Evolutionary conservation across 1,140 invertebrate genomes (phyloP).

Genomic region (Solenopsis fugax): DNA sequence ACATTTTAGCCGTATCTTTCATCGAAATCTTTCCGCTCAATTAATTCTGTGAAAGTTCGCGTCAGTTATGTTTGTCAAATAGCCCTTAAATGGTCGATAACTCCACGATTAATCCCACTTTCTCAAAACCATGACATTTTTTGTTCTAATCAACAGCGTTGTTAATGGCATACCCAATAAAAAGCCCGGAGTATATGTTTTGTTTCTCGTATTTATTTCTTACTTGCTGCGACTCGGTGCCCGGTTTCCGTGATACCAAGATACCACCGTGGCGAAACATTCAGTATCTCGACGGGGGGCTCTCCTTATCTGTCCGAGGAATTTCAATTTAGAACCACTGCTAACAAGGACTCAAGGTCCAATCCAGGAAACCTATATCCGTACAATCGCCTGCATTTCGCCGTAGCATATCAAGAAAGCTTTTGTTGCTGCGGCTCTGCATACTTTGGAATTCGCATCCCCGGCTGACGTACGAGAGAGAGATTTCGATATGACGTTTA

Average conservation of each 20-base stretch:
- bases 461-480: slow-evolving; percentile 15
- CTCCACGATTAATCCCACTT: neutral
- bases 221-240: slow-evolving; percentile 33
- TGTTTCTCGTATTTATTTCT: slow-evolving; percentile 52
- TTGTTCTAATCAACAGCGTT: slow-evolving; percentile 52
- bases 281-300: slow-evolving; percentile 41
- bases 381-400: slow-evolving; percentile 38
- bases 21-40: slow-evolving; percentile 5
- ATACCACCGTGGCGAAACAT: slow-evolving; percentile 31
- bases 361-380: slow-evolving; percentile 47
- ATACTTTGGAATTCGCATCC: slow-evolving; percentile 44
- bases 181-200: neutral
- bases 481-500: slow-evolving; percentile 47
- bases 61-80: neutral
- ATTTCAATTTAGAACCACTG: slow-evolving; percentile 62
- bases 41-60: slow-evolving; percentile 5
- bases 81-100: slow-evolving; percentile 14
- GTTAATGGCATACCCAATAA: slow-evolving; percentile 42
- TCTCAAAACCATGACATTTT: slow-evolving; percentile 37
- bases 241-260: slow-evolving; percentile 5
- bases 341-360: slow-evolving; percentile 58
- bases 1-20: neutral
- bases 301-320: slow-evolving; percentile 60
- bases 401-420: slow-evolving; percentile 41
- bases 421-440: slow-evolving; percentile 42